These are phyloP conservation scores for Psittacula cyanocephala DNA, from an alignment of 2,113 vertebrate genomes.

Conservation along the genomic window DNA sequence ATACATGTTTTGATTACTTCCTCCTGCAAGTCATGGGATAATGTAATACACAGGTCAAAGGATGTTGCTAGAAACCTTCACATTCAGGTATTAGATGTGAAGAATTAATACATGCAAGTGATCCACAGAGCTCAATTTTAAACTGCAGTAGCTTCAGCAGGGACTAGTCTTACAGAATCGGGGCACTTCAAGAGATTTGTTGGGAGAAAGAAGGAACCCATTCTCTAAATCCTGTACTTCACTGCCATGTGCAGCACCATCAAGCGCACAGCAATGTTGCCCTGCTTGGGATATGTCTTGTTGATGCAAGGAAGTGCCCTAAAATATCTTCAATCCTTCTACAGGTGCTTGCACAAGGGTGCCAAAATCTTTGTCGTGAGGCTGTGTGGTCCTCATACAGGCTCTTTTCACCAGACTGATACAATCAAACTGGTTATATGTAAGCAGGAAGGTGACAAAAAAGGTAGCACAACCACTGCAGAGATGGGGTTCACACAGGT, in stretches of 20 bases:
- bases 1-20: slow-evolving; percentile 6
- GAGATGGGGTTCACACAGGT: neutral
- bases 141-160: neutral
- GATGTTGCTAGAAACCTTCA: neutral
- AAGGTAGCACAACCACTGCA: neutral
- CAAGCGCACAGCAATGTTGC: neutral
- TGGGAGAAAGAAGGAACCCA: neutral
- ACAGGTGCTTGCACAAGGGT: neutral
- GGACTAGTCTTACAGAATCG: neutral
- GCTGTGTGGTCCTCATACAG: neutral
- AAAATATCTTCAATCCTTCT: neutral
- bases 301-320: neutral
- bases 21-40: neutral
- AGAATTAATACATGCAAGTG: neutral
- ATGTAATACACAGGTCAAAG: neutral
- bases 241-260: neutral
- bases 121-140: neutral
- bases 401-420: neutral
- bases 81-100: neutral
- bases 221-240: neutral
- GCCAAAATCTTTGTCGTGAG: neutral
- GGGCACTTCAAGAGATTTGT: neutral
- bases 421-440: neutral
- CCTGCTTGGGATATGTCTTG: neutral
- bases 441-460: neutral